These are phyloP conservation scores for Bombylius major DNA, from an alignment of 2,888 invertebrate genomes.

Conservation along the genomic window DNA sequence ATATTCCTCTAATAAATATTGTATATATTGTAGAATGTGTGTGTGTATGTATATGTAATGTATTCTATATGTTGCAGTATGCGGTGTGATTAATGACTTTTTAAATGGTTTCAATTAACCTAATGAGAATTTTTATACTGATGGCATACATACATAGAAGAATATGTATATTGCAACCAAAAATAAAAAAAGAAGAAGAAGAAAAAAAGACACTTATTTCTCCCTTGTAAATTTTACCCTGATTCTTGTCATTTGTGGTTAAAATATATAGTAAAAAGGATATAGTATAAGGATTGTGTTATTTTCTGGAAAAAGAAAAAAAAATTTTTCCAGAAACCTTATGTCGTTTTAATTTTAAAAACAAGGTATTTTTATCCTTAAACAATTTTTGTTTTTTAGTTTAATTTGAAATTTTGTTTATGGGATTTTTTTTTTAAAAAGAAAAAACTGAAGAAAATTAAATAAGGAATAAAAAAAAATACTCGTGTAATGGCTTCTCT, in stretches of 20 bases:
- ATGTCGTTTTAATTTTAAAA: too few relatives aligned
- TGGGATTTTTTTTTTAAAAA: too few relatives aligned
- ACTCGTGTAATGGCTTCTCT: too few relatives aligned
- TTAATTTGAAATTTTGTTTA: too few relatives aligned
- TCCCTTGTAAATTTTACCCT: neutral
- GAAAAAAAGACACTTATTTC: neutral
- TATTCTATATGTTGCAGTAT: neutral
- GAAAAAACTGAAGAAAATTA: too few relatives aligned
- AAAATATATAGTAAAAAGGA: neutral
- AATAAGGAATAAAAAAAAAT: too few relatives aligned
- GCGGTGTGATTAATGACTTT: constrained; percentile 11
- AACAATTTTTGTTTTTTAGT: too few relatives aligned
- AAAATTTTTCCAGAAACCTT: too few relatives aligned
- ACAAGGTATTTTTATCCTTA: too few relatives aligned
- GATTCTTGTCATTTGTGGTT: neutral
- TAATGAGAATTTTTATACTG: neutral
- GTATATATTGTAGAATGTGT: too few relatives aligned
- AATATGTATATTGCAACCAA: neutral
- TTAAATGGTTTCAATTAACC: constrained; percentile 12
- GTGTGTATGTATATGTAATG: too few relatives aligned
- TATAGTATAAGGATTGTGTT: neutral
- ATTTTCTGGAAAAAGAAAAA: too few relatives aligned
- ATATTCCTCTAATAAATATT: neutral
- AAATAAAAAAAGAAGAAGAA: neutral
- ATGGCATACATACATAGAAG: neutral